phyloP scores from a whole-genome alignment of 2,113 vertebrate genomes.

The Dendropsophus ebraccatus region DNA sequence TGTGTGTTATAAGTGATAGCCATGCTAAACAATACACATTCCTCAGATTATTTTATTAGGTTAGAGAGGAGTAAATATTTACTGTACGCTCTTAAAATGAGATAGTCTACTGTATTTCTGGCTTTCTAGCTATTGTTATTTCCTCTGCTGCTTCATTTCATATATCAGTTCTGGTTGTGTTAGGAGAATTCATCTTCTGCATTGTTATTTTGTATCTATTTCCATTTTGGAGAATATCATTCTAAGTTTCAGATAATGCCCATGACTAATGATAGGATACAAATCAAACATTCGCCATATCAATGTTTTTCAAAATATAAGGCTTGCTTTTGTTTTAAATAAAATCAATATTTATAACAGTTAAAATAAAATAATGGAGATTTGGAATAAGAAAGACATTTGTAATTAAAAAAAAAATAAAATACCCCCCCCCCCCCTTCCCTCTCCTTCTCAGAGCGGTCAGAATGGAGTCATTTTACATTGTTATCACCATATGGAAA shows the following conservation, averaged over 20 bases:
- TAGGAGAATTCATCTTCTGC: conserved; percentile 31
- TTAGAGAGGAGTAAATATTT: conserved; percentile 16
- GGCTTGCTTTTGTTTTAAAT: neutral
- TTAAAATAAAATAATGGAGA: neutral
- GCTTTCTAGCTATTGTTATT: conserved; percentile 15
- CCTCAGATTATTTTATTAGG: conserved; percentile 32
- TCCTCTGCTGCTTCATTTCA: conserved; percentile 20
- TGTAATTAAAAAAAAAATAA: neutral
- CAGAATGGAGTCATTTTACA: too few species aligned
- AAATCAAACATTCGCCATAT: neutral
- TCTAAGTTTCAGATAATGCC: conserved; percentile 13
- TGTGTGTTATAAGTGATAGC: conserved; percentile 27
- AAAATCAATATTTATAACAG: neutral
- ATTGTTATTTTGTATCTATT: conserved; percentile 3
- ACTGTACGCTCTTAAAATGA: conserved; percentile 9
- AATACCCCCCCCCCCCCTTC: too few species aligned
- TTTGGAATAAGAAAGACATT: neutral
- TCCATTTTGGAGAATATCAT: conserved; percentile 23
- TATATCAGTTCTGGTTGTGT: conserved; percentile 27
- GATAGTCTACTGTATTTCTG: conserved; percentile 31
- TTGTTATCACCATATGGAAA: too few species aligned
- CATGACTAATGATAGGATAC: conserved; percentile 22
- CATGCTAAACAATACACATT: conserved; percentile 24
- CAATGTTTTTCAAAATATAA: neutral
- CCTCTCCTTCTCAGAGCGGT: too few species aligned